phyloP scores from a whole-genome alignment of 2,888 invertebrate genomes.

The Oscheius sp. region DNA sequence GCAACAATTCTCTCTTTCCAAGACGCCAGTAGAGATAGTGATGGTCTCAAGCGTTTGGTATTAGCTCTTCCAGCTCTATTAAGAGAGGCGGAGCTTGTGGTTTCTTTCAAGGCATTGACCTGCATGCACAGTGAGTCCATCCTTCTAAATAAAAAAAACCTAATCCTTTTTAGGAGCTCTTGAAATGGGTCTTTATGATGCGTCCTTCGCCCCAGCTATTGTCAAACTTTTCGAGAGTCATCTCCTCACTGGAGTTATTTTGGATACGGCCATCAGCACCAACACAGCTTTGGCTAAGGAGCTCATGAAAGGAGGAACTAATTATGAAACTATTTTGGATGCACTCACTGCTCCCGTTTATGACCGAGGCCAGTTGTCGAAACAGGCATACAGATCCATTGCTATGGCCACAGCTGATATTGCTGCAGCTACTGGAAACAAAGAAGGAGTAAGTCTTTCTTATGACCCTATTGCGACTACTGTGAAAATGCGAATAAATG shows the following conservation, averaged over 20 bases:
- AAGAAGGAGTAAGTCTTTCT: background rate
- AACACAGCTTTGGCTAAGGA: slow-evolving; percentile 84
- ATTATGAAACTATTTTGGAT: slow-evolving; percentile 79
- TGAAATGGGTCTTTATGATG: slow-evolving; percentile 62
- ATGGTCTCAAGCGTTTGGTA: slow-evolving; percentile 70
- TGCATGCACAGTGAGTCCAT: slow-evolving; percentile 42
- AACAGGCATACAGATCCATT: slow-evolving; percentile 87
- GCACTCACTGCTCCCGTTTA: slow-evolving; percentile 81
- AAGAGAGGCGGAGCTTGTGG: slow-evolving; percentile 92
- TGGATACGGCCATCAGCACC: slow-evolving; percentile 90
- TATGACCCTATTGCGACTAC: background rate
- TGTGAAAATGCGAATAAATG: background rate
- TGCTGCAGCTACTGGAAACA: slow-evolving; percentile 73
- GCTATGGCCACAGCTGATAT: slow-evolving; percentile 95
- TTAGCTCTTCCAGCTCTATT: slow-evolving; percentile 88
- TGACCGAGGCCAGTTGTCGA: slow-evolving; percentile 56
- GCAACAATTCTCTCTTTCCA: background rate
- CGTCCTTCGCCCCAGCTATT: slow-evolving; percentile 77
- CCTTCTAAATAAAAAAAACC: background rate
- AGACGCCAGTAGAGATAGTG: background rate
- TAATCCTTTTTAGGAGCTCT: slow-evolving; percentile 36
- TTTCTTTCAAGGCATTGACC: slow-evolving; percentile 79
- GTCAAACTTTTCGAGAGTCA: slow-evolving; percentile 45
- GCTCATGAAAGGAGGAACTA: slow-evolving; percentile 77
- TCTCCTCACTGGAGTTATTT: slow-evolving; percentile 80